Evolutionary conservation across 2,888 invertebrate genomes (phyloP), one percentile per base, ranked within the genome.

Genomic region (Plagiodera versicolora): DNA sequence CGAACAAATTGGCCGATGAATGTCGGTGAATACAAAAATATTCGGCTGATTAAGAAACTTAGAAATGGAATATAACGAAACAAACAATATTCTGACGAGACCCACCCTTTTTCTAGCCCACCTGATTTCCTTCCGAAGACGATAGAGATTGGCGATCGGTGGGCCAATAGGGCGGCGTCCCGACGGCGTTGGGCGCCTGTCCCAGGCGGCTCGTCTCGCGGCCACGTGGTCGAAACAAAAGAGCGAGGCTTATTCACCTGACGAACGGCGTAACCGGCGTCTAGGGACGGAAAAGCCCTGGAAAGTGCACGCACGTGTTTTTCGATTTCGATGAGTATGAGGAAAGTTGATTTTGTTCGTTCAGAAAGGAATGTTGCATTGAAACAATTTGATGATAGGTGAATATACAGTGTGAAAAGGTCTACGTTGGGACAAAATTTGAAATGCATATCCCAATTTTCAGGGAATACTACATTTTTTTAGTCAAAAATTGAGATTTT

Each of bases 191-290:
- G 44, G 55, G 62, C 62, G 51, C 47, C 64, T 66, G 75, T 77
- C 76, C 77, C 77, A 64, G 66, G 76, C 67, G 70, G 74, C 68
- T 76, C 75, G 73, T 76, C 75, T 71, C 64, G 67, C 69, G 68
- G 72, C 75, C 77, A 75, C 77, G 77, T 75, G 76, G 75, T 74
- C 75, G 76, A 77, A 77, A 76, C 74, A 74, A 69, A 70, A 74
- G 75, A 39, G 14, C 39, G n/a, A 11, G 14, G 39, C 4, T 32
- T 73, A 74, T 75, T 75, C 75, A 75, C 75, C 74, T 70, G 72
- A 70, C 24, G 24, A 24, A 24, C 3, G 24, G 24, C 24, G 4
- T 24, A 24, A 24, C 24, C 6, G 24, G 24, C 24, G 24, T 24
- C 6, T 6, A 24, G 24, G 72, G 75, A 65, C 74, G 73, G 73